These are phyloP conservation scores for Oscheius sp. DNA, from an alignment of 2,888 invertebrate species.

Conservation along the genomic window DNA sequence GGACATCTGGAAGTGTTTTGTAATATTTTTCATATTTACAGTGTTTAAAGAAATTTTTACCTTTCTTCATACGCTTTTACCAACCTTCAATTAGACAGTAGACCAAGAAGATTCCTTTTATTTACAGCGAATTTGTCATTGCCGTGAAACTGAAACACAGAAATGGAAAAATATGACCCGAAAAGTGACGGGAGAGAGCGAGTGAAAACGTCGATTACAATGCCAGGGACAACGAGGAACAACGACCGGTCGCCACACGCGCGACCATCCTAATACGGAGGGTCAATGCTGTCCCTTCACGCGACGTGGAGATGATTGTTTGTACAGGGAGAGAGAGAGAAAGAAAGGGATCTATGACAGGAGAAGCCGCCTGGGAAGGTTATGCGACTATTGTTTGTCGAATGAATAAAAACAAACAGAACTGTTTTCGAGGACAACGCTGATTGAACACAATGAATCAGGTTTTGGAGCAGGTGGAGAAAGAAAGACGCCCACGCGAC, in stretches of 20 bases:
- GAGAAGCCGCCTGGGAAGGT: neutral
- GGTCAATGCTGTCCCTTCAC: conserved; percentile 2
- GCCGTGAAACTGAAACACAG: too few species aligned
- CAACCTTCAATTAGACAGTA: too few species aligned
- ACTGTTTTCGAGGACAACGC: too few species aligned
- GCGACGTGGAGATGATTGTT: neutral
- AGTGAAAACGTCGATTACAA: neutral
- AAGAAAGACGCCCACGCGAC: too few species aligned
- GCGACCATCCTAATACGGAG: conserved; percentile 10
- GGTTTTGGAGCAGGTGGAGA: too few species aligned
- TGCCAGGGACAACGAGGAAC: neutral
- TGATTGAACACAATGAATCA: too few species aligned
- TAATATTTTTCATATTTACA: too few species aligned
- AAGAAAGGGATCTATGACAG: neutral
- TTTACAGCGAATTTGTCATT: too few species aligned
- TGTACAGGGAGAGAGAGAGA: neutral
- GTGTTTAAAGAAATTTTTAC: too few species aligned
- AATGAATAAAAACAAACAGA: too few species aligned
- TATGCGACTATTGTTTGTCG: neutral
- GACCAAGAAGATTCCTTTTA: too few species aligned
- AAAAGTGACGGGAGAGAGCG: neutral
- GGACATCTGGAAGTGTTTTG: neutral
- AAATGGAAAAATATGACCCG: neutral
- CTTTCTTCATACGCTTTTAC: too few species aligned
- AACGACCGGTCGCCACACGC: neutral